Percentiles rank a stretch among this genome's conserved stretches.
Conservation (phyloP, 1,140 invertebrate genomes). For the Penaeus vannamei region DNA sequence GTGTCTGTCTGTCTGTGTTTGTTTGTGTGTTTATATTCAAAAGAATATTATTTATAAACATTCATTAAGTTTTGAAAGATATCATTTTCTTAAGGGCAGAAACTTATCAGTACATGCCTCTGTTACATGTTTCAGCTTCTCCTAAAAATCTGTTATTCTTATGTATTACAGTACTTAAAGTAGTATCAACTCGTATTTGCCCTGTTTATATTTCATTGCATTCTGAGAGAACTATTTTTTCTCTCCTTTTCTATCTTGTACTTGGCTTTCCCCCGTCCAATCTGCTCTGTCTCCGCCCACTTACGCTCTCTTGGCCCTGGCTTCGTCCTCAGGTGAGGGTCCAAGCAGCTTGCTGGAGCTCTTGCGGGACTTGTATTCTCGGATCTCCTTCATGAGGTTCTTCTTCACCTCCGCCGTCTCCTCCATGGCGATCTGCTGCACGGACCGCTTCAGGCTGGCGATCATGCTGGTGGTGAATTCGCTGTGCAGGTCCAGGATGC, state of each 20-base stretch:
- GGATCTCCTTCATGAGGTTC: conserved; percentile 61
- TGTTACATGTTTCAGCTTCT: too few relatives aligned
- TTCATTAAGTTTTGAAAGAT: too few relatives aligned
- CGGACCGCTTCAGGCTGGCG: conserved; percentile 44
- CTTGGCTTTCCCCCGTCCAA: neutral
- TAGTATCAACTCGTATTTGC: too few relatives aligned
- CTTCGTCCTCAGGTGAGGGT: conserved; percentile 62
- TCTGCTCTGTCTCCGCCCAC: conserved; percentile 20
- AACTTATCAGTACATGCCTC: too few relatives aligned
- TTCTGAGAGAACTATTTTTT: too few relatives aligned
- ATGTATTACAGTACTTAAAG: too few relatives aligned
- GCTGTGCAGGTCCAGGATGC: conserved; percentile 10
- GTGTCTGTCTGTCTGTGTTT: too few relatives aligned
- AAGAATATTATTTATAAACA: too few relatives aligned
- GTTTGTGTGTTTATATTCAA: too few relatives aligned
- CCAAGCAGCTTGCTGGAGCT: conserved; percentile 54
- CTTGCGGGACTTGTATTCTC: conserved; percentile 56
- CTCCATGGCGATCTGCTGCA: conserved; percentile 53
- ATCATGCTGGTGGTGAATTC: conserved; percentile 20
- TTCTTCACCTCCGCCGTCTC: conserved; percentile 54
- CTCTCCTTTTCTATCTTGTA: neutral
- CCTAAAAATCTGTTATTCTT: too few relatives aligned
- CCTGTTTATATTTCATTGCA: too few relatives aligned
- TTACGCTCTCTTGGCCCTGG: conserved; percentile 62
- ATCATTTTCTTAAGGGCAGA: too few relatives aligned